phyloP scores from a whole-genome alignment of 2,888 invertebrate genomes.

The Agonum fuliginosum region DNA sequence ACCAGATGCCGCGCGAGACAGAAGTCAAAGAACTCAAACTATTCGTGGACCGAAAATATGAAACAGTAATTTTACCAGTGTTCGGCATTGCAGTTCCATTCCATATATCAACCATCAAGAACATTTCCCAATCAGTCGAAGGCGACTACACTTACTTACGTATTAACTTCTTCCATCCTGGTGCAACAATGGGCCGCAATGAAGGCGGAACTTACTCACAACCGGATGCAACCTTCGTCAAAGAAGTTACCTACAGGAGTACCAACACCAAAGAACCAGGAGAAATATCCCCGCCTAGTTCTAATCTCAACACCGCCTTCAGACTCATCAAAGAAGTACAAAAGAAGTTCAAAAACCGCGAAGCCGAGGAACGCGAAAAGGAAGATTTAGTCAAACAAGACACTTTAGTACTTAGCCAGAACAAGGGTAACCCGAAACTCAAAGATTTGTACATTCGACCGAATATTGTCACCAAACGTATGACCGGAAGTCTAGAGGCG shows the following conservation, averaged over 20 bases:
- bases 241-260: conserved; percentile 99
- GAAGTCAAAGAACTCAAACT: conserved; percentile 96
- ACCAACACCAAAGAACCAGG: conserved; percentile 98
- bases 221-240: conserved; percentile 97
- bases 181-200: conserved; percentile 95
- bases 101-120: conserved; percentile 99
- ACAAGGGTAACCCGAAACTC: conserved; percentile 97
- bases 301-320: conserved; percentile 97
- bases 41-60: conserved; percentile 97
- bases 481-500: conserved; percentile 95
- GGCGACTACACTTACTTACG: conserved; percentile 98
- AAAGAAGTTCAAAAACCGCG: conserved; percentile 97
- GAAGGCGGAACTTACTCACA: conserved; percentile 94
- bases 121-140: conserved; percentile 98
- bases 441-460: conserved; percentile 99
- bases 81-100: conserved; percentile 98
- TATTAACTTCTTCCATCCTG: conserved; percentile 99
- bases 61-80: conserved; percentile 98
- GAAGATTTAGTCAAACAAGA: conserved; percentile 99
- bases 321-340: conserved; percentile 97
- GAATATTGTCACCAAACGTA: conserved; percentile 97
- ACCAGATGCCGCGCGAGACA: conserved; percentile 93
- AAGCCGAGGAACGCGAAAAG: conserved; percentile 98
- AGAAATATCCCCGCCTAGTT: conserved; percentile 93
- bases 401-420: conserved; percentile 92